Conservation (phyloP, 2,113 vertebrate genomes). For the Electrona antarctica region DNA sequence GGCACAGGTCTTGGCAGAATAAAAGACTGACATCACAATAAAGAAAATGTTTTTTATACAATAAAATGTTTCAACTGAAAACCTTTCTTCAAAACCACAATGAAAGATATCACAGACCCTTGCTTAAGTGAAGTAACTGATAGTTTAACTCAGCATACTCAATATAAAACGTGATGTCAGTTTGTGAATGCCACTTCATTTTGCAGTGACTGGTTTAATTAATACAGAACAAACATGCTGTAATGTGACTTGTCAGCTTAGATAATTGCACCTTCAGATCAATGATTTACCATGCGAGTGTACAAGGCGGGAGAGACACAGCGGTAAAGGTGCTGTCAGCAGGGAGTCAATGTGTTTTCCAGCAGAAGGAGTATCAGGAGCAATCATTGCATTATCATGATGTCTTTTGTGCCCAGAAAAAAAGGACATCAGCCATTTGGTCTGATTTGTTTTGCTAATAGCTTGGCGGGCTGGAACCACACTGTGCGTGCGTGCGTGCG, state of each 20-base stretch:
- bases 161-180: background rate
- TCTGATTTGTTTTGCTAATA: conserved; percentile 58
- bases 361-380: conserved; percentile 6
- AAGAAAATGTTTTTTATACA: too few relatives aligned
- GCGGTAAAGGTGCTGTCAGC: conserved; percentile 34
- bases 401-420: conserved; percentile 29
- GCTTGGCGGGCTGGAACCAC: conserved; percentile 19
- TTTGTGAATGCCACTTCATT: background rate
- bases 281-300: conserved; percentile 4
- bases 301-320: conserved; percentile 14
- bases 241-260: conserved; percentile 1
- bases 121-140: background rate
- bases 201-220: background rate
- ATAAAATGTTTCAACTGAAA: too few relatives aligned
- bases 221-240: background rate
- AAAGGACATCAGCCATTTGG: conserved; percentile 30
- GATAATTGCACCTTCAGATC: background rate
- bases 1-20: too few relatives aligned
- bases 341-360: conserved; percentile 40
- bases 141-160: background rate
- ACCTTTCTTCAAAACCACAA: too few relatives aligned
- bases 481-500: too few relatives aligned
- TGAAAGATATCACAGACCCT: background rate
- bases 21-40: too few relatives aligned
- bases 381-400: conserved; percentile 46